Base-by-base conservation (phyloP, 2,888 invertebrate genomes). In the Drosophila seclusa region DNA sequence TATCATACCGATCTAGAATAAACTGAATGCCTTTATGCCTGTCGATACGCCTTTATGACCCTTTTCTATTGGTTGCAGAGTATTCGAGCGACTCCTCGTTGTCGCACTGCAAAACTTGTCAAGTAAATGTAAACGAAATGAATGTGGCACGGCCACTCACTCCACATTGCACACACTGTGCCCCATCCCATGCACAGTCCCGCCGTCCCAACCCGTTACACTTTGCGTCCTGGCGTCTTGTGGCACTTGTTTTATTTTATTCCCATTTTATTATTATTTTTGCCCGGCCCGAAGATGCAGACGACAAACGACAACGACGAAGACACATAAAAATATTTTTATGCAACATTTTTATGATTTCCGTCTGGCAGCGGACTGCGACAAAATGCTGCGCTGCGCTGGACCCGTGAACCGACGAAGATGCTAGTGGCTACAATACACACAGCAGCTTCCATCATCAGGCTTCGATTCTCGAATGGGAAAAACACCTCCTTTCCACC, bases 261-360 rank as follows among this genome's bases (percentile, higher is more conserved):
- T 76, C 68, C 71, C 85, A 83, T 85, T 85, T 85, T 85, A 87
- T 85, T 85, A 85, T 85, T 87, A 85, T 85, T 84, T 84, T 80
- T 71, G 70, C 74, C 63, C 67, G 64, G 62, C 76, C 68, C 52
- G 54, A 67, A 36, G 66, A 60, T 65, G 68, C 64, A 78, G 69
- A 69, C 45, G 24, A 34, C 27, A 55, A 64, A 54, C 60, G 64
- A 61, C 73, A 70, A 31, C 50, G 59, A 18, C 61, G 38, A 45
- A 58, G 59, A n/a, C 55, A 76, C 87, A 82, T 82, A 87, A 81
- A 86, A 85, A 87, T 85, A 83, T 87, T 81, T 86, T 81, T 87
- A 82, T 87, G 88, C 86, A 85, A 88, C 88, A 83, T 83, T 88
- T 87, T 87, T 87, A 87, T 80, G 86, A 88, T 88, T 88, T 87